phyloP scores from a whole-genome alignment of 2,888 invertebrate genomes.

The Pachycephus smyrnensis region DNA sequence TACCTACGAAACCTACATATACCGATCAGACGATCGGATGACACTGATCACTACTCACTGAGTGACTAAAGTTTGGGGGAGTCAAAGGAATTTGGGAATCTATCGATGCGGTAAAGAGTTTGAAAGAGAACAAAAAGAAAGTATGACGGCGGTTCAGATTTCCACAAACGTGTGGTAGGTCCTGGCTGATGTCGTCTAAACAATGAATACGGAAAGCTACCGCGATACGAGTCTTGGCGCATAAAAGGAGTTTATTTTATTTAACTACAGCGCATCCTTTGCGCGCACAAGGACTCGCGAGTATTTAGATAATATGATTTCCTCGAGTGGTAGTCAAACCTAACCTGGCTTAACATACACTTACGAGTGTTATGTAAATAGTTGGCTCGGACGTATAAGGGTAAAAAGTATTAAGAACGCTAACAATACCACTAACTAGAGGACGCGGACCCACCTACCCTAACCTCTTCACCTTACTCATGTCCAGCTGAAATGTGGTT shows the following conservation, averaged over 20 bases:
- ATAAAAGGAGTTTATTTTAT: background rate
- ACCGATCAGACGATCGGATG: no score
- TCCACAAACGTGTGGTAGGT: background rate
- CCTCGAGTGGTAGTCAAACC: slow-evolving; percentile 51
- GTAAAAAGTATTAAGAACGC: slow-evolving; percentile 26
- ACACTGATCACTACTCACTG: no score
- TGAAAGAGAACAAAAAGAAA: no score
- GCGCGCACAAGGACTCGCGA: slow-evolving; percentile 18
- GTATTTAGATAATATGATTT: slow-evolving; percentile 55
- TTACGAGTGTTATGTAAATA: slow-evolving; percentile 54
- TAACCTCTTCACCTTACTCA: no score
- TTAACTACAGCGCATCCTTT: background rate
- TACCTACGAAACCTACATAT: no score
- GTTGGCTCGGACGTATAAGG: slow-evolving; percentile 17
- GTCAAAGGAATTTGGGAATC: no score
- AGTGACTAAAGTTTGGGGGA: no score
- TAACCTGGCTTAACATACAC: slow-evolving; percentile 36
- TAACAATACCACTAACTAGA: slow-evolving; percentile 38
- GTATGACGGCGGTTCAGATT: no score
- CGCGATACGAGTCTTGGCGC: background rate
- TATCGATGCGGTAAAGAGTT: no score
- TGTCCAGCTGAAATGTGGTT: no score
- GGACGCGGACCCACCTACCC: background rate
- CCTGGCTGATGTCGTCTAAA: background rate
- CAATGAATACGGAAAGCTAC: slow-evolving; percentile 2